Evolutionary conservation across 2,888 invertebrate species (phyloP).

Genomic region (Xestia sexstrigata): DNA sequence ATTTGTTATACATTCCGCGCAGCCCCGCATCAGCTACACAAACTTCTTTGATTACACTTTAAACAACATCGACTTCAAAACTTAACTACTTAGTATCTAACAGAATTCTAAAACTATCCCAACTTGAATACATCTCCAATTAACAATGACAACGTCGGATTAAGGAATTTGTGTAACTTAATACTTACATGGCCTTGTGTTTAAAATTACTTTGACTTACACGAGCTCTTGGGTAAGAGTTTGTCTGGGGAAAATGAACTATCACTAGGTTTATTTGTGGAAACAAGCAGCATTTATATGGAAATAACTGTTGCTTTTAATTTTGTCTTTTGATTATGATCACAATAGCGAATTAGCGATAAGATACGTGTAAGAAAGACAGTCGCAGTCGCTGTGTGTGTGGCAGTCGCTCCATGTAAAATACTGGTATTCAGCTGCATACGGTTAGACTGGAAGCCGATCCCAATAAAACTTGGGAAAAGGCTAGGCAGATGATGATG

Average conservation of each 20-base stretch:
- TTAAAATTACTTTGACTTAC: slow-evolving; percentile 10
- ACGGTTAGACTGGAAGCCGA: too few relatives aligned
- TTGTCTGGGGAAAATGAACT: not conserved
- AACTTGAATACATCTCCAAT: slow-evolving; percentile 57
- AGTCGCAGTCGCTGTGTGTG: too few relatives aligned
- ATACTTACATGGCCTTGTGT: slow-evolving; percentile 21
- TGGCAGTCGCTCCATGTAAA: too few relatives aligned
- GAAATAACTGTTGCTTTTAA: not conserved
- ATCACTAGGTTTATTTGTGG: not conserved
- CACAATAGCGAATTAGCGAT: too few relatives aligned
- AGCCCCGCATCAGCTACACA: slow-evolving; percentile 19
- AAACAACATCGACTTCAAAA: slow-evolving; percentile 53
- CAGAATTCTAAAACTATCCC: slow-evolving; percentile 57
- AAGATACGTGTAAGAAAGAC: too few relatives aligned
- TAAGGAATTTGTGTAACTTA: slow-evolving; percentile 46
- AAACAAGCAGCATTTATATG: not conserved
- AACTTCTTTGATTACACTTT: slow-evolving; percentile 60
- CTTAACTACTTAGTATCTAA: slow-evolving; percentile 56
- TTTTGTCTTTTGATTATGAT: too few relatives aligned
- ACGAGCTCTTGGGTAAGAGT: slow-evolving; percentile 11
- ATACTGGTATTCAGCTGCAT: too few relatives aligned
- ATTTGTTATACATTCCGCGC: slow-evolving; percentile 54
- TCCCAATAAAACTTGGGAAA: too few relatives aligned
- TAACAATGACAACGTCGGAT: slow-evolving; percentile 59
- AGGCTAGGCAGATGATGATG: too few relatives aligned